Conservation (phyloP, 2,888 invertebrate genomes). For the Spilarctia lutea region DNA sequence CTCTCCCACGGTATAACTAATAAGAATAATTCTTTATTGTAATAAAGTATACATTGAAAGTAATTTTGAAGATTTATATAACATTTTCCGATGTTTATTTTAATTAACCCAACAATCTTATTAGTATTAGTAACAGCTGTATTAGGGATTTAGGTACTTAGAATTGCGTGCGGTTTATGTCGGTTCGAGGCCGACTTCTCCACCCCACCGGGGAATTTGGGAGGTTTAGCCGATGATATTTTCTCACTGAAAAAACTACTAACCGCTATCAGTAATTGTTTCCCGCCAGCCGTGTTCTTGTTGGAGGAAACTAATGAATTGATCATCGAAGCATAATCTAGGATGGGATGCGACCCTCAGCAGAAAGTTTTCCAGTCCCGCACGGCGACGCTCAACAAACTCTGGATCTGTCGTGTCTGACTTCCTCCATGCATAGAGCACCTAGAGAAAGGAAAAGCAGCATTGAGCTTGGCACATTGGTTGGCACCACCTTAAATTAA, state of each 20-base stretch:
- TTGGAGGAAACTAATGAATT: conserved; percentile 92
- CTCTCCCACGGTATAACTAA: background rate
- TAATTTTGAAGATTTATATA: no score
- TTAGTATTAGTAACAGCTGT: conserved; percentile 84
- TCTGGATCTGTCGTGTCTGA: conserved; percentile 94
- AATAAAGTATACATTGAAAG: no score
- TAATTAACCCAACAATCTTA: background rate
- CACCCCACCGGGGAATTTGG: no score
- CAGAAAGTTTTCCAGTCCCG: conserved; percentile 93
- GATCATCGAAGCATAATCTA: conserved; percentile 90
- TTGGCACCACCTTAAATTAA: background rate
- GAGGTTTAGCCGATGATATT: background rate
- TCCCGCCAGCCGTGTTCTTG: conserved; percentile 93
- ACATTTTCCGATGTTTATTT: background rate
- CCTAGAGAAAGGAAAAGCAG: conserved; percentile 61
- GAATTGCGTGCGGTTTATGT: background rate
- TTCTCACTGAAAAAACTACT: background rate
- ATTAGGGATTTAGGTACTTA: background rate
- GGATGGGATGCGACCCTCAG: conserved; percentile 92
- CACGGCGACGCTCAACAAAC: conserved; percentile 93
- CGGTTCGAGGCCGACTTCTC: background rate
- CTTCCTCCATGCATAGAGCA: conserved; percentile 92
- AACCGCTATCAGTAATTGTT: conserved; percentile 91
- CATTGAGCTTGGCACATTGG: background rate
- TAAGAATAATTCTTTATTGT: no score